These are phyloP conservation scores for Myotis brandtii DNA, from an alignment of 2,113 vertebrate genomes.

Conservation along the genomic window DNA sequence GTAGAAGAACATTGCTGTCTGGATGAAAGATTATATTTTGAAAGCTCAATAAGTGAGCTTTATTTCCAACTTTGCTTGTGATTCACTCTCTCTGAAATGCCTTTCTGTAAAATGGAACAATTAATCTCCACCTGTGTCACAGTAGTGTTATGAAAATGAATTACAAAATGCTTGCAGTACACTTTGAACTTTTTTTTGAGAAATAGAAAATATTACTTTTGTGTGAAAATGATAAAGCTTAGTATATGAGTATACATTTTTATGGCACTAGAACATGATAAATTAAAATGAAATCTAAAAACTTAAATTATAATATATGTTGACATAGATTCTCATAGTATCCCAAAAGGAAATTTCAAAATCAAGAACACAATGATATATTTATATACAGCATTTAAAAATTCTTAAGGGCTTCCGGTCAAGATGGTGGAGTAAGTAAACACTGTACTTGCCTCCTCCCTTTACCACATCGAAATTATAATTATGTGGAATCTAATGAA, in stretches of 20 bases:
- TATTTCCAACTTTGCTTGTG: conserved; percentile 46
- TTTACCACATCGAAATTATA: background rate
- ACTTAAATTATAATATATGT: background rate
- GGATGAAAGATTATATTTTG: conserved; percentile 37
- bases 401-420: background rate
- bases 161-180: conserved; percentile 11
- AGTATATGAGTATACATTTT: conserved; percentile 16
- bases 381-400: conserved; percentile 28
- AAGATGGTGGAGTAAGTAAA: background rate
- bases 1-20: conserved; percentile 17
- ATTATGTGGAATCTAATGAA: too few species aligned
- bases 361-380: conserved; percentile 55
- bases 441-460: background rate
- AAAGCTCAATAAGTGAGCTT: conserved; percentile 46
- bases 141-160: conserved; percentile 32
- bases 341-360: background rate
- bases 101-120: conserved; percentile 56
- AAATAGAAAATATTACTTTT: conserved; percentile 38
- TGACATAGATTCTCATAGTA: background rate
- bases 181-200: conserved; percentile 41
- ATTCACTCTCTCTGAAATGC: conserved; percentile 22
- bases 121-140: conserved; percentile 57
- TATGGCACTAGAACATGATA: background rate
- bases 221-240: conserved; percentile 34
- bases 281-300: background rate